Evolutionary conservation across 2,888 invertebrate species (phyloP).

Genomic region (Muscina levida): DNA sequence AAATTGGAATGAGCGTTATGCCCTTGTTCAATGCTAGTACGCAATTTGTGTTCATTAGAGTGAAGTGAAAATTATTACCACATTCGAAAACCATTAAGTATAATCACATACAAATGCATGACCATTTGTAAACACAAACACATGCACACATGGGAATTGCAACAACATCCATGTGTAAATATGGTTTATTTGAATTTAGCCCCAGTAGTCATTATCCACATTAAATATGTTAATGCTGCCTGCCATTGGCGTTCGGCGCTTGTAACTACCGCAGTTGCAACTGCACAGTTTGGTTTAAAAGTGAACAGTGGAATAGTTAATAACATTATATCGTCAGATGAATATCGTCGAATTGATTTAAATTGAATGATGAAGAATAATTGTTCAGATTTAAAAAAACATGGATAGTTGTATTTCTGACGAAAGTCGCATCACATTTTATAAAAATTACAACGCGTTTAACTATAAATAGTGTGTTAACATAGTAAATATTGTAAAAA

Average conservation of each 20-base stretch:
- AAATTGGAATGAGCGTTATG: not conserved
- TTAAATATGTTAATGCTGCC: constrained; percentile 33
- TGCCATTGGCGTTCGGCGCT: not conserved
- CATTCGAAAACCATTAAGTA: constrained; percentile 27
- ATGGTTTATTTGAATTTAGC: constrained; percentile 23
- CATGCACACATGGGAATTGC: too few relatives aligned
- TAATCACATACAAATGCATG: not conserved
- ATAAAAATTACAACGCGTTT: too few relatives aligned
- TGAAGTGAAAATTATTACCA: constrained; percentile 34
- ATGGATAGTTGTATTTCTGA: too few relatives aligned
- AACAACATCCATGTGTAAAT: not conserved
- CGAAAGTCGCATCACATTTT: too few relatives aligned
- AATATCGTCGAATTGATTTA: too few relatives aligned
- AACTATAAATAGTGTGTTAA: too few relatives aligned
- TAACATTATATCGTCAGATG: too few relatives aligned
- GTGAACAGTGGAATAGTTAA: too few relatives aligned
- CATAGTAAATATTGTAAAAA: too few relatives aligned
- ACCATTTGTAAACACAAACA: too few relatives aligned
- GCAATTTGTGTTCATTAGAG: constrained; percentile 22
- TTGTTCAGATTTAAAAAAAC: too few relatives aligned
- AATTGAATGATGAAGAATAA: too few relatives aligned
- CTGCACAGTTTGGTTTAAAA: not conserved
- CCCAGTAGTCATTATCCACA: constrained; percentile 22
- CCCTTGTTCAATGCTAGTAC: not conserved
- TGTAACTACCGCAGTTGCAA: not conserved